Conservation (phyloP, 2,797 vertebrate genomes). For the Brachymystax lenok region DNA sequence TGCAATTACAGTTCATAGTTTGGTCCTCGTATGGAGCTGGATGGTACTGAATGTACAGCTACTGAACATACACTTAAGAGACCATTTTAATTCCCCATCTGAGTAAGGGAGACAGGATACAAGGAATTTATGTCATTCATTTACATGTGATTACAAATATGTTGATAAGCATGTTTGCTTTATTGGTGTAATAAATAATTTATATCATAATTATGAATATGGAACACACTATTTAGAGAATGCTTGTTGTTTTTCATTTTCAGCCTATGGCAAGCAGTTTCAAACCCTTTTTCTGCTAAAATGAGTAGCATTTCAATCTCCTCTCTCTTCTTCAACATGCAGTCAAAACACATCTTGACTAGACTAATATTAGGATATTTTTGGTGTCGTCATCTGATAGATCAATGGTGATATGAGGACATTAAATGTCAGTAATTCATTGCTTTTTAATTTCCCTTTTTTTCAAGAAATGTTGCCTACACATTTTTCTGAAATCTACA, state of each 20-base stretch:
- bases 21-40: no score
- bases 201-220: background rate
- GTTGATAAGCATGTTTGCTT: constrained; percentile 27
- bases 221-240: background rate
- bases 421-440: background rate
- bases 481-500: background rate
- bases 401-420: background rate
- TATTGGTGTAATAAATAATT: background rate
- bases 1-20: constrained; percentile 37
- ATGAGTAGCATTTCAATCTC: background rate
- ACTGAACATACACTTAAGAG: background rate
- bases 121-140: constrained; percentile 12
- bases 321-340: background rate
- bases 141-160: constrained; percentile 11
- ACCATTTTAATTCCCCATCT: background rate
- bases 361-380: background rate
- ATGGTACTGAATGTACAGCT: background rate
- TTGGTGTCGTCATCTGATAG: background rate
- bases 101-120: background rate
- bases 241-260: no score
- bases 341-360: background rate
- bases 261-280: background rate
- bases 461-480: no score
- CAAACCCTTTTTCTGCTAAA: background rate
- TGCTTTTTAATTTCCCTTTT: background rate